Evolutionary conservation across 2,113 vertebrate species (phyloP).

Genomic region (Mohoua ochrocephala): DNA sequence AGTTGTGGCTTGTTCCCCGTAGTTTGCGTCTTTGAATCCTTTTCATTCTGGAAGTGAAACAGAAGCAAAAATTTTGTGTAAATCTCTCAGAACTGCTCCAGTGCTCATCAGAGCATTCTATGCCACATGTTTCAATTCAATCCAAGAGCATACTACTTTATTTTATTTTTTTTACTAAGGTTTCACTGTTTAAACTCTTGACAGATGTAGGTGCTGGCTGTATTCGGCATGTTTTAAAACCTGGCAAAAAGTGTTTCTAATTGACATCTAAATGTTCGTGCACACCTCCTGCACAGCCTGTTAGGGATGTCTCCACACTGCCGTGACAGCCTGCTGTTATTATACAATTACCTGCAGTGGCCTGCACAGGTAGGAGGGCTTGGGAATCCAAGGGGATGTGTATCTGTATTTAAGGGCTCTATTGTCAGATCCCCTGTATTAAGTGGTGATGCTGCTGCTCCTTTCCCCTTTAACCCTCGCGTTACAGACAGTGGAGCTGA

Average conservation of each 20-base stretch:
- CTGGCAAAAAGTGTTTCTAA: neutral
- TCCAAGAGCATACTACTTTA: neutral
- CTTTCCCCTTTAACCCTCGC: neutral
- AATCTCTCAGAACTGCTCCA: neutral
- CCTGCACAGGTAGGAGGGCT: neutral
- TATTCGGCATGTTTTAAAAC: neutral
- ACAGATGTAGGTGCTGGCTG: neutral
- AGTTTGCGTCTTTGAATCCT: neutral
- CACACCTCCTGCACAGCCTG: neutral
- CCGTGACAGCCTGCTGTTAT: neutral
- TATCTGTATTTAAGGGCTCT: neutral
- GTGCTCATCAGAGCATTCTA: neutral
- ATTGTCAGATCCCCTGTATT: neutral
- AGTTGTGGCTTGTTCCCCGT: neutral
- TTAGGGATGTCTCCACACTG: neutral
- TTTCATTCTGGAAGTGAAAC: neutral
- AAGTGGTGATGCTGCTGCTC: neutral
- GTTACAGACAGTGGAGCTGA: accelerated
- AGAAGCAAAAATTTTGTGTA: neutral
- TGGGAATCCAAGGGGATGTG: neutral
- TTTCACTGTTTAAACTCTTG: neutral
- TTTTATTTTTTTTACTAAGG: neutral
- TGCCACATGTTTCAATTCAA: neutral
- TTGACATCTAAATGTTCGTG: neutral
- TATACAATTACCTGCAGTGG: neutral